These are phyloP conservation scores for Sebastiscus tertius DNA, from an alignment of 2,797 vertebrate species.

Conservation along the genomic window DNA sequence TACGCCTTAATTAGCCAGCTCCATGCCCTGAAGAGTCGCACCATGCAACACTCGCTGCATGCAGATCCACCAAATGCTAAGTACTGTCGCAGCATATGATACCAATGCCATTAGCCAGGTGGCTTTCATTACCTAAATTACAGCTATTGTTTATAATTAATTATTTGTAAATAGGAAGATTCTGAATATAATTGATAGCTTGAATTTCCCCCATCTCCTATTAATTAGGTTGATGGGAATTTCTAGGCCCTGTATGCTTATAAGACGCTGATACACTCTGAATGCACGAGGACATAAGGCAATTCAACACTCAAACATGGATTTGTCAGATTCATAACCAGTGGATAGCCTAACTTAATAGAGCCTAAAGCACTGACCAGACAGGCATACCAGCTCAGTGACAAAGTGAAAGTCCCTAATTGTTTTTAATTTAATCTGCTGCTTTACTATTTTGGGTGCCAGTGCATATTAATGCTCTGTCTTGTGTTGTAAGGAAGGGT, in stretches of 20 bases:
- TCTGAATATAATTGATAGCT: slow-evolving; percentile 92
- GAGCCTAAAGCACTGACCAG: slow-evolving; percentile 75
- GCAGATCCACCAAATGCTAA: slow-evolving; percentile 92
- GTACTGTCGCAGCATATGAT: slow-evolving; percentile 92
- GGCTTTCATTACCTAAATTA: slow-evolving; percentile 93
- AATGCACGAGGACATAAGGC: slow-evolving; percentile 32
- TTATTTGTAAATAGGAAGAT: slow-evolving; percentile 95
- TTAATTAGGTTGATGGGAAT: slow-evolving; percentile 77
- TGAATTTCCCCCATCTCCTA: slow-evolving; percentile 67
- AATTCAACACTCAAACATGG: slow-evolving; percentile 37
- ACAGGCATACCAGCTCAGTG: slow-evolving; percentile 72
- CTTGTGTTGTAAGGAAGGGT: slow-evolving; percentile 80
- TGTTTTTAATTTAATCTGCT: slow-evolving; percentile 82
- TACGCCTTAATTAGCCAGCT: slow-evolving; percentile 81
- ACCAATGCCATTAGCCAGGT: slow-evolving; percentile 95
- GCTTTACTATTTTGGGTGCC: slow-evolving; percentile 78
- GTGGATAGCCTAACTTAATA: slow-evolving; percentile 62
- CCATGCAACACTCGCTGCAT: slow-evolving; percentile 81
- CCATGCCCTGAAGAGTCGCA: slow-evolving; percentile 83
- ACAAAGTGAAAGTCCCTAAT: slow-evolving; percentile 76
- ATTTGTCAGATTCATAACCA: slow-evolving; percentile 62
- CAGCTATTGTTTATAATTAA: slow-evolving; percentile 95
- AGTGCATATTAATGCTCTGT: slow-evolving; percentile 83
- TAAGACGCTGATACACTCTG: slow-evolving; percentile 26
- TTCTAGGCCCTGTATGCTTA: slow-evolving; percentile 30